Conservation (phyloP, 1,140 invertebrate species). For the Sesamia nonagrioides region DNA sequence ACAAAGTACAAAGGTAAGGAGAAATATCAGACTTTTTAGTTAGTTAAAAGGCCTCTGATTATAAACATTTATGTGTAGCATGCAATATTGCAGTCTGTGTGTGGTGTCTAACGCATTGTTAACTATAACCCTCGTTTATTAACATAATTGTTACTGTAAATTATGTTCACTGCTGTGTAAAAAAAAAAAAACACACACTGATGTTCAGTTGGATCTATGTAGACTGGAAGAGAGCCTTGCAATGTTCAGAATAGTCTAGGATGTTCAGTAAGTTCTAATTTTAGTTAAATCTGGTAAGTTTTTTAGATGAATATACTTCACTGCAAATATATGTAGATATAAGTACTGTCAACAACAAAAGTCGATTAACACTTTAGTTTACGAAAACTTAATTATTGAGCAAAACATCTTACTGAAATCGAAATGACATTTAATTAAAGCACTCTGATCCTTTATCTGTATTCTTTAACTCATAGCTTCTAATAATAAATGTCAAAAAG, state of each 20-base stretch:
- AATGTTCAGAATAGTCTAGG: not conserved
- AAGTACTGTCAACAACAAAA: not conserved
- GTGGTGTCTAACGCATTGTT: slow-evolving; percentile 75
- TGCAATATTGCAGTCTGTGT: slow-evolving; percentile 62
- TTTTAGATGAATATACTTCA: not conserved
- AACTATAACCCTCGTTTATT: slow-evolving; percentile 62
- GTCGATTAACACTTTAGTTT: too few relatives aligned
- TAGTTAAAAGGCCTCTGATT: too few relatives aligned
- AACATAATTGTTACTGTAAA: not conserved
- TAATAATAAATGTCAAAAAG: too few relatives aligned
- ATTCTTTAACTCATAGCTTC: too few relatives aligned
- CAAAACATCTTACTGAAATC: too few relatives aligned
- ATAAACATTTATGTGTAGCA: slow-evolving; percentile 51
- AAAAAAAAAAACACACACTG: not conserved
- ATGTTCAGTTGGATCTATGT: not conserved
- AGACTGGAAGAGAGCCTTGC: not conserved
- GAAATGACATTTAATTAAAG: too few relatives aligned
- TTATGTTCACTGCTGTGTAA: slow-evolving; percentile 17
- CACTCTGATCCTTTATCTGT: too few relatives aligned
- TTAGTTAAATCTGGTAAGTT: not conserved
- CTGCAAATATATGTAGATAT: not conserved
- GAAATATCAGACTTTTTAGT: too few relatives aligned
- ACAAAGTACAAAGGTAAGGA: slow-evolving; percentile 2
- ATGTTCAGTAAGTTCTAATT: not conserved
- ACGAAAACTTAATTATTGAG: too few relatives aligned